Base-by-base conservation (phyloP, 2,113 vertebrate genomes). In the Orycteropus afer region DNA sequence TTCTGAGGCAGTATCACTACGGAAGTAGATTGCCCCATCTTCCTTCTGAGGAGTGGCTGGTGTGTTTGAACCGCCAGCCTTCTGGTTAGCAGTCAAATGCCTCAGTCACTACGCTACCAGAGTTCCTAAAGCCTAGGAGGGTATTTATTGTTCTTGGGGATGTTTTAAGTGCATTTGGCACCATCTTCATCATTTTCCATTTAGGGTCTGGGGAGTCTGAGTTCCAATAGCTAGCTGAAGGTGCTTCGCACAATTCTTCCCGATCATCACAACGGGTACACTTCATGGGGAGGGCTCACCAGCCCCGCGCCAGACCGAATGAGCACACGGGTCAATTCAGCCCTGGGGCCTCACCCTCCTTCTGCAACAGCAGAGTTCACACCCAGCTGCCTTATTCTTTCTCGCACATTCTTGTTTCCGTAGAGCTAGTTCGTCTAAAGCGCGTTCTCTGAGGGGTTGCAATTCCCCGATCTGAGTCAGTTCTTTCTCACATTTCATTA, bases 261-360 rank as follows among this genome's bases (percentile, higher is more conserved):
- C n/a, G n/a, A n/a, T n/a, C n/a, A n/a, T n/a, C 10, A 23, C 12
- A 5, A 71, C 22, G 40, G 69, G 61, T 53, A n/a, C 49, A 25
- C 67, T 10, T 0, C 2, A 22, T 15, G 18, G 37, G 40, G 27
- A 65, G 57, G 18, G 32, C 11, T 0, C 34, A 7, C 7, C 8
- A 13, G 51, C 18, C 37, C 22, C 0, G 4, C 0, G 5, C 3
- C 37, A 29, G 8, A 42, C 32, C 15, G 45, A 42, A 14, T 29
- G 22, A 0, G 7, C 55, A 49, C 37, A 22, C 11, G 4, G 5
- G 11, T 55, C 65, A 3, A 1, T 69, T 78, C 71, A 11, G 40
- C 34, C 25, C 0, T 0, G 5, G 9, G 6, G 29, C 49, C 11
- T 14, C 12, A 1, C 1, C 13, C 13, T 7, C 5, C 27, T 23